phyloP scores from a whole-genome alignment of 2,888 invertebrate genomes.

The Lithophane leautieri region DNA sequence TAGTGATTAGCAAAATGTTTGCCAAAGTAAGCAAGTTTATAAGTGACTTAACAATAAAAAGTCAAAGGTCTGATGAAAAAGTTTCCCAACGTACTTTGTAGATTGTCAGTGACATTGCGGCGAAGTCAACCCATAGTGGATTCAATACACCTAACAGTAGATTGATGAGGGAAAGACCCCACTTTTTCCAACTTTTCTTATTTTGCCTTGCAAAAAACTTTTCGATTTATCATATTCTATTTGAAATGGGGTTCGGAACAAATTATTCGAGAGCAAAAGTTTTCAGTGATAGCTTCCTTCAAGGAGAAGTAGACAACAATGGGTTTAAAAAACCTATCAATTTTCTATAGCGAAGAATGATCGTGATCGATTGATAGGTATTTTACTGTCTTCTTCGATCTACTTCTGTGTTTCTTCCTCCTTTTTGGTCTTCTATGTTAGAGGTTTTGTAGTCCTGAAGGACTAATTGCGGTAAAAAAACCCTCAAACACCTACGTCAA shows the following conservation, averaged over 20 bases:
- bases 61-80: slow-evolving; percentile 59
- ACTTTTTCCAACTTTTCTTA: slow-evolving; percentile 74
- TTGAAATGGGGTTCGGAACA: slow-evolving; percentile 72
- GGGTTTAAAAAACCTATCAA: slow-evolving; percentile 35
- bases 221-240: slow-evolving; percentile 80
- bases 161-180: slow-evolving; percentile 80
- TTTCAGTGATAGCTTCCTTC: slow-evolving; percentile 57
- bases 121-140: slow-evolving; percentile 60
- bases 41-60: slow-evolving; percentile 51
- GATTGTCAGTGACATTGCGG: slow-evolving; percentile 60
- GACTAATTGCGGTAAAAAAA: too few species aligned
- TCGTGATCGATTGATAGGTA: slow-evolving; percentile 3
- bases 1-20: slow-evolving; percentile 17
- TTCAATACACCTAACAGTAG: slow-evolving; percentile 75
- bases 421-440: background rate
- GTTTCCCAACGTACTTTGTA: slow-evolving; percentile 61
- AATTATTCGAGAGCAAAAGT: slow-evolving; percentile 73
- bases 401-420: background rate
- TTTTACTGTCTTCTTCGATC: slow-evolving; percentile 6
- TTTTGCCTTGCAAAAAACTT: slow-evolving; percentile 76
- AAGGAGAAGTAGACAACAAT: slow-evolving; percentile 38
- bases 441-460: too few species aligned
- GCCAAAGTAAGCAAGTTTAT: slow-evolving; percentile 40
- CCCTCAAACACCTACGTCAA: too few species aligned
- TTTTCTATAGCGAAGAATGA: slow-evolving; percentile 21